Evolutionary conservation across 2,797 vertebrate genomes (phyloP).

Genomic region (Pangasius macronema): DNA sequence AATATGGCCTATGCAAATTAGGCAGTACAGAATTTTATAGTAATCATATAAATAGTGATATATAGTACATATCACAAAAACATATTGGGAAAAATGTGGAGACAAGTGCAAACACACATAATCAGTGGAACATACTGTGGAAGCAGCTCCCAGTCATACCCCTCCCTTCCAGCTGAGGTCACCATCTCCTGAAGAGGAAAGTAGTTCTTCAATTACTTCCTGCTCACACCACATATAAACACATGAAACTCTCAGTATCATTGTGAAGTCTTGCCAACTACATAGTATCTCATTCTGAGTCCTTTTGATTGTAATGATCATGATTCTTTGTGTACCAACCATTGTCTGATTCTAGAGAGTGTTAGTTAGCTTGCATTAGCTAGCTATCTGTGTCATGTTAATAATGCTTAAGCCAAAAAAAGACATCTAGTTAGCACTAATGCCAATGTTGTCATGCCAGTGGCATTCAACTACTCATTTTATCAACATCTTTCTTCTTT

Average conservation of each 20-base stretch:
- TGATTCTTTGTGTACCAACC: not conserved
- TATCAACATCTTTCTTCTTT: not conserved
- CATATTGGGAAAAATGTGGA: not conserved
- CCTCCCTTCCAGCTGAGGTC: not conserved
- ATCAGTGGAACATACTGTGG: not conserved
- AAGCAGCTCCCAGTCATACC: not conserved
- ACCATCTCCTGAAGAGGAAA: not conserved
- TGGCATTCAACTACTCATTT: not conserved
- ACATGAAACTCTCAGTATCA: not conserved
- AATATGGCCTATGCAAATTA: slow-evolving; percentile 9
- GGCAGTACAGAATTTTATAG: not conserved
- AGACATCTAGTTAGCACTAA: not conserved
- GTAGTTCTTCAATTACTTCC: not conserved
- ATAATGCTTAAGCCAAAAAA: not conserved
- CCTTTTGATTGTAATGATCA: not conserved
- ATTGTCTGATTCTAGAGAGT: not conserved
- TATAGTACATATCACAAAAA: not conserved
- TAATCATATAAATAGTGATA: not conserved
- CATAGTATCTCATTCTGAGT: not conserved
- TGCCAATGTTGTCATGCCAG: no score
- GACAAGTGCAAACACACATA: not conserved
- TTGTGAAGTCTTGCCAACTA: not conserved
- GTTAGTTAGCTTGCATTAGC: not conserved
- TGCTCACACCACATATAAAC: not conserved
- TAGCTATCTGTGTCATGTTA: not conserved